Conservation (phyloP, 2,113 vertebrate genomes). For the Natator depressus region DNA sequence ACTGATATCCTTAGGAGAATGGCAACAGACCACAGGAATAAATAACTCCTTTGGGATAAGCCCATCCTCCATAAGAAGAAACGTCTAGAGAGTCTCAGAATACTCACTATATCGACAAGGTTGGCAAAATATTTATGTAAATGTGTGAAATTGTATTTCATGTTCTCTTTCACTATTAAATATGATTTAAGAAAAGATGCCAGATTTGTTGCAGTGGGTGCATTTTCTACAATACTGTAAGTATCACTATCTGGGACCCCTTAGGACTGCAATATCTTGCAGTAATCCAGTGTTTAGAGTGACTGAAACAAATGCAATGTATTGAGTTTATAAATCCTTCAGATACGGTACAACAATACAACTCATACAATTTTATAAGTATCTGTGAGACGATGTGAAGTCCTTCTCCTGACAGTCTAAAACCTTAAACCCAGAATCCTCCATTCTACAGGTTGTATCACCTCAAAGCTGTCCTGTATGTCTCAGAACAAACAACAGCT, state of each 20-base stretch:
- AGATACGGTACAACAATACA: background rate
- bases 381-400: background rate
- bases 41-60: background rate
- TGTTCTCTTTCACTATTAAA: background rate
- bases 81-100: background rate
- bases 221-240: background rate
- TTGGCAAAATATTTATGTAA: background rate
- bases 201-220: background rate
- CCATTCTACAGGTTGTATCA: background rate
- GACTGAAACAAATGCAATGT: background rate
- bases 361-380: background rate
- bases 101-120: background rate
- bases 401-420: background rate
- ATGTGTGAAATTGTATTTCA: background rate
- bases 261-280: background rate
- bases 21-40: background rate
- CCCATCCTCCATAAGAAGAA: background rate
- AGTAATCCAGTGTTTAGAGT: rapidly evolving
- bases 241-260: background rate
- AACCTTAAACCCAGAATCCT: background rate
- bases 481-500: background rate
- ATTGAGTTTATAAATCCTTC: background rate
- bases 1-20: background rate
- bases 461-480: background rate
- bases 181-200: background rate